A percentile compares a stretch with the other conserved stretches of the same genome.
Evolutionary conservation across 2,888 invertebrate genomes (phyloP).

Genomic region (Podabrus alpinus): DNA sequence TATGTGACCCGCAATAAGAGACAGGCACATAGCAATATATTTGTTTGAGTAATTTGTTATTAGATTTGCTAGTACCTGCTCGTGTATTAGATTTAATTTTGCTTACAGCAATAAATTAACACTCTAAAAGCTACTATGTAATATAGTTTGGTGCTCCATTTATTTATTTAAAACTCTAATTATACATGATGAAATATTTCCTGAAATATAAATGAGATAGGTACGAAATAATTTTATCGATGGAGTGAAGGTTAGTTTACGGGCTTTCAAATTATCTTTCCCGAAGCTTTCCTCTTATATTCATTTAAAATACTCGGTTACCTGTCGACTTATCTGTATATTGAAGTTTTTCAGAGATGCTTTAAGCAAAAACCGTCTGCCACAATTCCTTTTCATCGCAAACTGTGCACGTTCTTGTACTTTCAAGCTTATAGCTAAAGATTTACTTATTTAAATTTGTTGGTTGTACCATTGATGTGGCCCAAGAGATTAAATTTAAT

Average conservation of each 20-base stretch:
- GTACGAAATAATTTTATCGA: neutral
- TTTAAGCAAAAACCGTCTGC: neutral
- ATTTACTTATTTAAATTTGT: conserved; percentile 4
- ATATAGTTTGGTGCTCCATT: neutral
- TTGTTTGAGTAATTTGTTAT: neutral
- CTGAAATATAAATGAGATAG: neutral
- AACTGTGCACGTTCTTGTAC: conserved; percentile 1
- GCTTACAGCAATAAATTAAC: neutral
- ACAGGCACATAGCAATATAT: no score
- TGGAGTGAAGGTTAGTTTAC: neutral
- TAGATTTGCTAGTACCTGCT: neutral
- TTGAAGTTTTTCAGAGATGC: neutral
- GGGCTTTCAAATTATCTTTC: neutral
- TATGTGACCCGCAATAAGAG: no score
- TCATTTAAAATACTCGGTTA: neutral
- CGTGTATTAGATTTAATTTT: neutral
- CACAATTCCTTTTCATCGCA: conserved; percentile 4
- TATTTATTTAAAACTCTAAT: neutral
- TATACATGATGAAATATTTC: neutral
- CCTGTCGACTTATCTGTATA: neutral
- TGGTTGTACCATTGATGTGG: conserved; percentile 1
- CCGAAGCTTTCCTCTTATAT: neutral
- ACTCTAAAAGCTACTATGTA: neutral
- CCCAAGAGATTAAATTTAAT: conserved; percentile 8
- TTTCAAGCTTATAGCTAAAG: neutral